Evolutionary conservation across 2,797 vertebrate species (phyloP).

Genomic region (Tokudaia muenninki): DNA sequence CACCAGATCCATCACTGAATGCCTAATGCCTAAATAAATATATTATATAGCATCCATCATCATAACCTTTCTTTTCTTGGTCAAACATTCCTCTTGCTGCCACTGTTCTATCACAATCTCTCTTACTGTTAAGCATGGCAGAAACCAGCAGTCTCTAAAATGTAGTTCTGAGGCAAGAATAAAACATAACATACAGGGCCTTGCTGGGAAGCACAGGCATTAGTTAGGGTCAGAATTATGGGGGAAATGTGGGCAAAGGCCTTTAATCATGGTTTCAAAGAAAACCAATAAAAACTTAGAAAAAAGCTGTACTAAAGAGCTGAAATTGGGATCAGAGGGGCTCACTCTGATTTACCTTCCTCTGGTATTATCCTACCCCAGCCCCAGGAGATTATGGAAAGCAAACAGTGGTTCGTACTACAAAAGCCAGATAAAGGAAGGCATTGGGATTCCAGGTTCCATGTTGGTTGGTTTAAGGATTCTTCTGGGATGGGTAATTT

Average conservation of each 20-base stretch:
- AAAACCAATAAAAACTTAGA: not conserved
- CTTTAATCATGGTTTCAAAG: not conserved
- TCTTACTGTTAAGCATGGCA: not conserved
- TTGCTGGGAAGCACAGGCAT: not conserved
- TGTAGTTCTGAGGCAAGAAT: not conserved
- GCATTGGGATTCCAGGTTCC: not conserved
- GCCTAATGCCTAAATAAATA: not conserved
- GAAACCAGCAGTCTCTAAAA: not conserved
- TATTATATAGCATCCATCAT: not conserved
- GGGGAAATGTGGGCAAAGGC: fast-evolving
- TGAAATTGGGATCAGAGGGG: not conserved
- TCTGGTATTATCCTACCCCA: not conserved
- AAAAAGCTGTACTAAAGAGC: too few relatives aligned
- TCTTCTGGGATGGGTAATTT: not conserved
- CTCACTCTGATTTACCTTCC: not conserved
- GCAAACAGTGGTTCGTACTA: not conserved
- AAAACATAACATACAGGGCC: not conserved
- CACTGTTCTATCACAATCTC: not conserved
- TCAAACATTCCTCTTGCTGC: not conserved
- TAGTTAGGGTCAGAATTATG: too few relatives aligned
- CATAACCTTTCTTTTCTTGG: not conserved
- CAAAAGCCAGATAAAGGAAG: not conserved
- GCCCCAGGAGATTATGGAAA: not conserved
- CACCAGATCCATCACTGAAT: not conserved
- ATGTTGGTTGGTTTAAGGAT: not conserved